Evolutionary conservation across 2,888 invertebrate species (phyloP), one percentile per base, ranked within the genome.

Genomic region (Liopterus haemorrhoidalis): DNA sequence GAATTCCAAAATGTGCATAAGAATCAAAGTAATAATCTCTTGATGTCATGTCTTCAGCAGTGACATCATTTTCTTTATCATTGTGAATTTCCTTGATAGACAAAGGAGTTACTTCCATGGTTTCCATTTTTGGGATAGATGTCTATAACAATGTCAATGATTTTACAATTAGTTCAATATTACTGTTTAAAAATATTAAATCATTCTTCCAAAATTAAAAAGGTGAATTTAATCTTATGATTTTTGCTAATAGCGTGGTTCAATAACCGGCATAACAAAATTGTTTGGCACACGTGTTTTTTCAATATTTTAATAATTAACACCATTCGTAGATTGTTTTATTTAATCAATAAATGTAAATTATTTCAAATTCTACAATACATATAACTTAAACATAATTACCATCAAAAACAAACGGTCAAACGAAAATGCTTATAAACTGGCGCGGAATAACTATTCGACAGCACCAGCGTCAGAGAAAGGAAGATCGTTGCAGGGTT

Each of bases 11-110:
- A 72, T 99, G 99, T 37, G 99, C 99, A 67, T 99, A 99, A 0
- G 97, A 99, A 70, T 99, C 99, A 67, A 99, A 99, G 68, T 99
- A 99, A 69, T 99, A 99, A 68, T 99, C 99, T 57, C 95, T 81
- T 4, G 97, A 97, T 2, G 99, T 99, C 97, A 99, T 99, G 60
- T 99, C 96, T 56, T 92, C 92, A 0, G 89, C 83, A 2, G 82
- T 74, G 4, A 86, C 76, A 55, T 73, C 66, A 27, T 25, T 37
- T 42, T 61, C 62, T 25, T 63, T 65, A 27, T 52, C 50, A 28
- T 58, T 51, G 16, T 43, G 36, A 14, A 43, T 30, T 49, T 69
- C 64, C 56, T 67, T 65, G 48, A 60, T 60, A 56, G 63, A 59
- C 48, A 54, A 47, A 5, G 65, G 61, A 5, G 70, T 64, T 40